Base-by-base conservation (phyloP, 2,113 vertebrate genomes). In the Rattus rattus region DNA sequence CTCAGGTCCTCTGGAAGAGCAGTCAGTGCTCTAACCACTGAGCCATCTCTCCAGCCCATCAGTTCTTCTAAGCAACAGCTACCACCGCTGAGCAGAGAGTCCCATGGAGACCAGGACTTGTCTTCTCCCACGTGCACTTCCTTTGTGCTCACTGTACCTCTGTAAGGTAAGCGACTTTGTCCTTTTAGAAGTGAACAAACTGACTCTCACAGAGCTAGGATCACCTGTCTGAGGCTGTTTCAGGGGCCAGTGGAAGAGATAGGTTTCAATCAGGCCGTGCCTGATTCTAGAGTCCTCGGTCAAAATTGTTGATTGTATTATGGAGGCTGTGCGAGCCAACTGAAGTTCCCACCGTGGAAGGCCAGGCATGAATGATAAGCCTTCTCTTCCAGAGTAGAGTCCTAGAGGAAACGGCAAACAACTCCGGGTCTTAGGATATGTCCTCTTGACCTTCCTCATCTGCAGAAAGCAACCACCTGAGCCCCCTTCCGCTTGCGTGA, bases 11-110 rank as follows among this genome's bases (percentile, higher is more conserved):
- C 43, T 43, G 43, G 43, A 43, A 43, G 43, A 43, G 43, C 43
- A 43, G 43, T 43, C 43, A 43, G 43, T 43, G 43, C 43, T 43
- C 43, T 43, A 43, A 43, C 43, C 43, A 3, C 43, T 43, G 43
- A 43, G 43, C 43, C 43, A 43, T 43, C 43, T 43, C 43, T 43
- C 43, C 43, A 43, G 43, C 43, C 43, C 43, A 43, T 43, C 43
- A 43, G 43, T 94, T 90, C 49, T 95, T 96, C 91, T 92, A 43
- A 13, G 91, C 47, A 65, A 72, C 86, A 91, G 28, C 16, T 80
- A 7, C 56, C 39, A 80, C 79, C 91, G 63, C 83, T 28, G 30
- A 92, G 63, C 79, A 84, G 59, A 17, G 28, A 61, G 72, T 3
- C 63, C 19, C 61, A 36, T 49, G 49, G 3, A 26, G 73, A 56